Evolutionary conservation across 1,140 invertebrate species (phyloP), one percentile per base, ranked within the genome.

Genomic region (Hypothenemus hampei): DNA sequence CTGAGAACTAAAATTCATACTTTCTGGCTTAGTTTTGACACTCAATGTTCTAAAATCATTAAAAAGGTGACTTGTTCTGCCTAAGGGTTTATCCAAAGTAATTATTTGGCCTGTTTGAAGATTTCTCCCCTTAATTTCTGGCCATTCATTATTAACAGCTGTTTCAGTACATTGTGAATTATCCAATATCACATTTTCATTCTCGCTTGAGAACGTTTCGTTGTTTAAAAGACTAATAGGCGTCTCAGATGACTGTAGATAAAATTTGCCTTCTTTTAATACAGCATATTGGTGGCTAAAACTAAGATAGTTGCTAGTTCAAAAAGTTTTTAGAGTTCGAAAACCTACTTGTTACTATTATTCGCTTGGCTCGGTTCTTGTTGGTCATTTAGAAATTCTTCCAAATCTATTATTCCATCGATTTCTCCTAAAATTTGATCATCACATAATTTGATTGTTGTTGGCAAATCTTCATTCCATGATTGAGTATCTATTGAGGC

Each of bases 91-190:
- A 6, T 57, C 43, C 16, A 65, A 31, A 4, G 55, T 59, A 4
- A 65, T 57, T 13, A 52, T 49, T 53, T 65, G 63, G 1, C 63
- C 63, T 2, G 63, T 65, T 21, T 59, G 35, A 8, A 61, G 35
- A 55, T 65, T 61, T 16, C 40, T 52, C 19, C 63, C 63, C 1
- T n/a, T 37, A 37, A 37, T n/a, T 37, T 6, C 7, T 37, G 15
- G n/a, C 26, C 6, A 29, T 29, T 29, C 6, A 29, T 29, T 7
- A 29, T n/a, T n/a, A 29, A 29, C n/a, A 29, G n/a, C 6, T 29
- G 26, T 6, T 29, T 29, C n/a, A 29, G 6, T 29, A 29, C 26
- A 6, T 29, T 6, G 26, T 29, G 6, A 29, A n/a, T n/a, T n/a
- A n/a, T n/a, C n/a, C n/a, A n/a, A n/a, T 31, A 13, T 31, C 13